phyloP scores from a whole-genome alignment of 2,797 vertebrate genomes.

The Sebastes goodei region DNA sequence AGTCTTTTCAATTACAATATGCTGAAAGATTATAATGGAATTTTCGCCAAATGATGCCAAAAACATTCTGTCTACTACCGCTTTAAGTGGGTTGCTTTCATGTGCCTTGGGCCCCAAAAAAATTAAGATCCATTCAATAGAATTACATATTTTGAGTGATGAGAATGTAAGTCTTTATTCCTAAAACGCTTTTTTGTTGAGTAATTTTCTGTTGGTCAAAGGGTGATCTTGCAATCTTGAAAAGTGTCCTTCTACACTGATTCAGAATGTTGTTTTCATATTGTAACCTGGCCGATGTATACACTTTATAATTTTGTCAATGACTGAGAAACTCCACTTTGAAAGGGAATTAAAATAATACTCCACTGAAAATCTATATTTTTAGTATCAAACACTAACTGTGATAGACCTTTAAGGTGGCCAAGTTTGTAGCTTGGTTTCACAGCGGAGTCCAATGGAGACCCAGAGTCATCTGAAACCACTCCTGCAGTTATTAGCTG shows the following conservation, averaged over 20 bases:
- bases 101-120: not conserved
- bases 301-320: not conserved
- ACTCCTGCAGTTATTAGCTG: not conserved
- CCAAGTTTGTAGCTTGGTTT: not conserved
- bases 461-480: not conserved
- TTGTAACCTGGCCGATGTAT: not conserved
- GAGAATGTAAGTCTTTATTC: not conserved
- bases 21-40: too few species aligned
- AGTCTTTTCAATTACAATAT: too few species aligned
- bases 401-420: not conserved
- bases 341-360: not conserved
- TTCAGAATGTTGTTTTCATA: not conserved
- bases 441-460: not conserved
- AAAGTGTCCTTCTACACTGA: not conserved
- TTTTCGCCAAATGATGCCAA: too few species aligned
- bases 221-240: not conserved
- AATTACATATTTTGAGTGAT: not conserved
- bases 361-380: not conserved
- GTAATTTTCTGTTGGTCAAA: not conserved
- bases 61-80: too few species aligned
- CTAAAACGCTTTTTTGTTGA: not conserved
- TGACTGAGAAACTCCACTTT: not conserved
- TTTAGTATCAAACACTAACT: not conserved
- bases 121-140: not conserved
- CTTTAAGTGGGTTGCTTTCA: not conserved